Evolutionary conservation across 2,113 vertebrate genomes (phyloP), one percentile per base, ranked within the genome.

Genomic region (Zingel zingel): DNA sequence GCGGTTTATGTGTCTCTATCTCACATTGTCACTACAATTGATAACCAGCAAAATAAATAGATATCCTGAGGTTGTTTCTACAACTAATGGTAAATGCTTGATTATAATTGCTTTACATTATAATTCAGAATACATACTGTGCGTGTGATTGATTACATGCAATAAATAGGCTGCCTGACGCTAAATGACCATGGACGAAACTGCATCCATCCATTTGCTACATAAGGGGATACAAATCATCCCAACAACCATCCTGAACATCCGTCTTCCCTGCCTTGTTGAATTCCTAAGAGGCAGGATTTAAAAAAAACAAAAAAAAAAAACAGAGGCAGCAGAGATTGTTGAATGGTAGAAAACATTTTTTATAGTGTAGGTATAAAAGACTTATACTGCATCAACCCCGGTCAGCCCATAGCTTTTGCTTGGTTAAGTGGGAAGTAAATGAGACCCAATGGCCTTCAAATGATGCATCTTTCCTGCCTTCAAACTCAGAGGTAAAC

Each of bases 251-350:
- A 72, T 75, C 36, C 50, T 56, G 48, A 33, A 53, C 82, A 92
- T 92, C 87, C 56, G 75, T 94, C 79, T 88, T 87, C 83, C 50
- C 82, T 71, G 88, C 66, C 68, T 77, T 68, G 70, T 66, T 70
- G 82, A 87, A 88, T 79, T 79, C 81, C 54, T 65, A 36, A 75
- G 74, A 64, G 76, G 58, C 13, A 59, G 4, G 15, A 57, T 39
- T 33, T 3, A 3, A 30, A 30, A 33, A 33, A 33, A 33, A n/a
- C 23, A 73, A 48, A 61, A 66, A n/a, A 47, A 47, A 57, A 74
- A 43, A 69, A 84, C 25, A 68, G 45, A 83, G 73, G 63, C 10
- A 30, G 50, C 33, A 6, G 45, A 62, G 56, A 53, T 51, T 30
- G n/a, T 61, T 50, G 15, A 74, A 50, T 50, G 47, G 30, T 57